A percentile compares a stretch with the other conserved stretches of the same genome.
These are phyloP conservation scores for Coregonus clupeaformis DNA, from an alignment of 2,113 vertebrate genomes.

Conservation along the genomic window DNA sequence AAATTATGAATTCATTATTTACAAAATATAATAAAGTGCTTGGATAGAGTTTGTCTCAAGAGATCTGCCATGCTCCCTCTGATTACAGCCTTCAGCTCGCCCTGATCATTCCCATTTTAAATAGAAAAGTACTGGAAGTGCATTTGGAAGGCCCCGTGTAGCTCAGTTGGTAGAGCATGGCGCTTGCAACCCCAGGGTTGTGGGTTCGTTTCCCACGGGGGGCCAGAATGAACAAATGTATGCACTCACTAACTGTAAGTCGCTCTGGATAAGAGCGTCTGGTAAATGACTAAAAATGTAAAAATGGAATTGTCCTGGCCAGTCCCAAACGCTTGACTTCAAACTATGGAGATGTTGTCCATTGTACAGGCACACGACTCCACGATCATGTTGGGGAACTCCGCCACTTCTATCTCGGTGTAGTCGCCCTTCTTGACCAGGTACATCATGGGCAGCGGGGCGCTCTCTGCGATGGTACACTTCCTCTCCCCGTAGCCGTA, in stretches of 20 bases:
- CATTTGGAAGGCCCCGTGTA: not conserved
- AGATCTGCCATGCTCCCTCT: not conserved
- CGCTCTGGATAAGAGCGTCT: too few species aligned
- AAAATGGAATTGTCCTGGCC: too few species aligned
- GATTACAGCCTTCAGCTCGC: slow-evolving; percentile 14
- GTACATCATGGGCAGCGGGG: slow-evolving; percentile 87
- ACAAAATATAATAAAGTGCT: slow-evolving; percentile 73
- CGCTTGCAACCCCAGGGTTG: too few species aligned
- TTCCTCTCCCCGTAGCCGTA: slow-evolving; percentile 73
- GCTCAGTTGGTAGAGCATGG: too few species aligned
- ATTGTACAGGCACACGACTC: slow-evolving; percentile 81
- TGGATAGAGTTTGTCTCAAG: slow-evolving; percentile 8
- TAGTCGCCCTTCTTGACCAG: slow-evolving; percentile 85
- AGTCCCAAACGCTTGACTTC: slow-evolving; percentile 31
- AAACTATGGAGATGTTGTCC: slow-evolving; percentile 77
- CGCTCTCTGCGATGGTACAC: slow-evolving; percentile 76
- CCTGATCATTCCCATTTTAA: slow-evolving; percentile 48
- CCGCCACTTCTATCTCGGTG: slow-evolving; percentile 87
- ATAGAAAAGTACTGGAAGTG: slow-evolving; percentile 69
- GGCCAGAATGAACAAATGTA: too few species aligned
- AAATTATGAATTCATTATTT: slow-evolving; percentile 48
- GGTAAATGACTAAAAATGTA: too few species aligned
- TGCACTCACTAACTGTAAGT: too few species aligned
- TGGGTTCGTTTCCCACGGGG: too few species aligned
- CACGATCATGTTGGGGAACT: slow-evolving; percentile 86